Evolutionary conservation across 2,113 vertebrate genomes (phyloP), one percentile per base, ranked within the genome.

Genomic region (Sinocyclocheilus anshuiensis): DNA sequence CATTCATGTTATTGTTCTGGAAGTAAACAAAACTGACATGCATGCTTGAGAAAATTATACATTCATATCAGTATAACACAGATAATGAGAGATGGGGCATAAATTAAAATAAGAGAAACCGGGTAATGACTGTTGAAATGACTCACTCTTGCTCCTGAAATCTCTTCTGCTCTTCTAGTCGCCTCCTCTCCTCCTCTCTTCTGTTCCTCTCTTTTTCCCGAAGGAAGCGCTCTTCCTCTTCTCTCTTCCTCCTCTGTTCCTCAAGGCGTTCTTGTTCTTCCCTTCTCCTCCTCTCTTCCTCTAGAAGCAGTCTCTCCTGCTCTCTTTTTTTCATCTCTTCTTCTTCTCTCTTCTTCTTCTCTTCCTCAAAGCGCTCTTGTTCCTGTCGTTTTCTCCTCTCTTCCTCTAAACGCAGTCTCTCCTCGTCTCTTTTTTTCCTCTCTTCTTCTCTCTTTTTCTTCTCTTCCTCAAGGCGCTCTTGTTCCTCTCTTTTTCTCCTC

Each of bases 381-480:
- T 77, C 65, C 18, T 89, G 85, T 57, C 79, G 71, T 81, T 48
- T 90, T 48, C 94, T 94, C 77, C 85, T 90, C 90, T 93, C 91
- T 83, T 81, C 88, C 83, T 89, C 87, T 48, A 48, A 72, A 42
- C 6, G 20, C 61, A 50, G 75, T 26, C n/a, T 67, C 36, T 83
- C 61, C 65, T 45, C 81, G 84, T 79, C 87, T 86, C 63, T 53
- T 61, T 65, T 76, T 77, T 39, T 53, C 45, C 83, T 81, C 53
- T 88, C 42, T 65, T 89, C 82, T 11, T 10, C 84, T 59, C 22
- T 80, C 50, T 65, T 83, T 33, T 94, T 94, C 65, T 59, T 86
- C 83, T 91, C 89, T 72, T 74, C 90, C 59, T 94, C 92, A 12
- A 84, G 42, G 20, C 7, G 39, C 87, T 87, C 78, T 91, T 89